Percentiles rank a stretch among this genome's conserved stretches.
Conservation (phyloP, 1,140 invertebrate genomes). For the Conopomorpha cramerella region DNA sequence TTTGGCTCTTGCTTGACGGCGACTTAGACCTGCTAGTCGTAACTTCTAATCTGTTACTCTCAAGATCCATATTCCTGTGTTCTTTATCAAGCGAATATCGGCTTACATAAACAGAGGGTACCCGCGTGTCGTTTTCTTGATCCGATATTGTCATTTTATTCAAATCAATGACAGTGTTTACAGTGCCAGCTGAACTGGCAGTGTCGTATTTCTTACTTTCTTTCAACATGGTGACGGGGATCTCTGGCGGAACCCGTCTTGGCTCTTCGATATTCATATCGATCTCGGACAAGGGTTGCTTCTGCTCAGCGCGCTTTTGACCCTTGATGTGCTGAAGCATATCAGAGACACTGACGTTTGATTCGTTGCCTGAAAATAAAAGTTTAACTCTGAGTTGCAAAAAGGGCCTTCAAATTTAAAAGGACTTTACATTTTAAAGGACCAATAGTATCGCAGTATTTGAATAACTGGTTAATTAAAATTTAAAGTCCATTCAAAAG, state of each 20-base stretch:
- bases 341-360: constrained; percentile 32
- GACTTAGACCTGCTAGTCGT: constrained; percentile 24
- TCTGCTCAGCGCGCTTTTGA: constrained; percentile 17
- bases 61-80: constrained; percentile 6
- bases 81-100: constrained; percentile 10
- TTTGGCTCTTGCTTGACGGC: constrained; percentile 31
- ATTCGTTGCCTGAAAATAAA: constrained; percentile 37
- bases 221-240: constrained; percentile 21
- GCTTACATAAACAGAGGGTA: constrained; percentile 23
- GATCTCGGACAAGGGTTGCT: constrained; percentile 29
- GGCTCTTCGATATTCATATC: constrained; percentile 26
- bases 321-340: constrained; percentile 28
- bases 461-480: no score
- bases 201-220: constrained; percentile 22
- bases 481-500: no score
- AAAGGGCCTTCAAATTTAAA: no score
- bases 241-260: constrained; percentile 15
- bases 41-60: constrained; percentile 8
- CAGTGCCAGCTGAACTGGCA: constrained; percentile 23
- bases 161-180: constrained; percentile 31
- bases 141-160: constrained; percentile 24
- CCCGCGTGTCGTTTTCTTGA: constrained; percentile 10
- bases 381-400: no score
- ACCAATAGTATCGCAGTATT: no score
- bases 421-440: no score